Conservation (phyloP, 2,797 vertebrate species). For the Mycteria americana region DNA sequence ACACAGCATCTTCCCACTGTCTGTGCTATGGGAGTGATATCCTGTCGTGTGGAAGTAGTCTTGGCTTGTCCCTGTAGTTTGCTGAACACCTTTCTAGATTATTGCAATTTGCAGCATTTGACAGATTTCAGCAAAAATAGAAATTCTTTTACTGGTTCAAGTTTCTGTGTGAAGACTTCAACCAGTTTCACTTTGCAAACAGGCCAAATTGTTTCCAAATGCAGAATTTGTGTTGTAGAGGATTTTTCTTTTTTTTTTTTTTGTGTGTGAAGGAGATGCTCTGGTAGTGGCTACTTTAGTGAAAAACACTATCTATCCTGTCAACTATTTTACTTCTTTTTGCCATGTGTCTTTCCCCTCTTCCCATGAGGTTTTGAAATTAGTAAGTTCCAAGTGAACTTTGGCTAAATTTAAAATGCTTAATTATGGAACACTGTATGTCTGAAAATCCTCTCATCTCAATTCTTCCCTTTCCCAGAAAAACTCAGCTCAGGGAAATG, state of each 20-base stretch:
- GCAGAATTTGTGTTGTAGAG: background rate
- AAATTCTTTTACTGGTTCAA: background rate
- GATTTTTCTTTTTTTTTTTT: background rate
- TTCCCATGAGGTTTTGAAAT: background rate
- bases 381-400: slow-evolving; percentile 36
- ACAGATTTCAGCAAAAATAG: slow-evolving; percentile 3
- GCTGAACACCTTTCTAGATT: slow-evolving; percentile 24
- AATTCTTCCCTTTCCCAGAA: background rate
- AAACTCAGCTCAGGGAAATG: background rate
- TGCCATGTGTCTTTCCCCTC: background rate
- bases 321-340: slow-evolving; percentile 28
- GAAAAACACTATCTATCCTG: background rate
- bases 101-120: background rate
- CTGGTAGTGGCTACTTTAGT: background rate
- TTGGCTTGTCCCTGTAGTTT: background rate
- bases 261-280: background rate
- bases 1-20: background rate
- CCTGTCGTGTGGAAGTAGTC: background rate
- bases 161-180: background rate
- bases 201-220: background rate
- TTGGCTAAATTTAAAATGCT: slow-evolving; percentile 17
- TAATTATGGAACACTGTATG: background rate
- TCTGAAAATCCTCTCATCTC: background rate
- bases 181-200: background rate
- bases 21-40: background rate